Conservation (phyloP, 2,113 vertebrate genomes). For the Pipa parva region DNA sequence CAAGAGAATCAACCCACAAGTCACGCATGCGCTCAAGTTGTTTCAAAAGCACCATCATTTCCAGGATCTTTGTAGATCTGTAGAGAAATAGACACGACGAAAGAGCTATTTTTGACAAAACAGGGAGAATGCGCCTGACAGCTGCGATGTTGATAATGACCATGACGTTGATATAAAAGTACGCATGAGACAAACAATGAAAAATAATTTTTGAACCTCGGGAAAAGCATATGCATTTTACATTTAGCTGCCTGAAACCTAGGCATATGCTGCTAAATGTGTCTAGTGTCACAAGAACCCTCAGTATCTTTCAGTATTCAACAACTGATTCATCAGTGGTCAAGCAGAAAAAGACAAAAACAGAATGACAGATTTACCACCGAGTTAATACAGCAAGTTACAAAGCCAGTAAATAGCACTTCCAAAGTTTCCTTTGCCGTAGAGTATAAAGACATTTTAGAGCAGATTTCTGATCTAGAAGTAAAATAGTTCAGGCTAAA, state of each 20-base stretch:
- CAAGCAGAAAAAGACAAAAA: constrained; percentile 33
- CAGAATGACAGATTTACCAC: constrained; percentile 39
- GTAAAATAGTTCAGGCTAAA: not conserved
- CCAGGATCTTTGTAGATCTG: not conserved
- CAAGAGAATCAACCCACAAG: not conserved
- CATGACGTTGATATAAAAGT: constrained; percentile 8
- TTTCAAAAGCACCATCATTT: not conserved
- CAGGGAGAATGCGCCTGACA: not conserved
- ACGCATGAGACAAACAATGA: constrained; percentile 14
- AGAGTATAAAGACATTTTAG: constrained; percentile 20
- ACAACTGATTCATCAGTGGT: constrained; percentile 39
- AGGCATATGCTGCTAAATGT: constrained; percentile 29
- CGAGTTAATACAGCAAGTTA: constrained; percentile 21
- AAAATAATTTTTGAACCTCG: constrained; percentile 13
- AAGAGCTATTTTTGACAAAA: not conserved
- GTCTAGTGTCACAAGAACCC: constrained; percentile 30
- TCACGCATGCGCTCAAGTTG: not conserved
- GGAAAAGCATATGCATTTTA: constrained; percentile 22
- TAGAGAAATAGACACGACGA: not conserved
- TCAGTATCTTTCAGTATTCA: constrained; percentile 20
- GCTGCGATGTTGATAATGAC: constrained; percentile 16
- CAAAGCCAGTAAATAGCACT: constrained; percentile 36
- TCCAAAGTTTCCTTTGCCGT: constrained; percentile 23
- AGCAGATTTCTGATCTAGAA: constrained; percentile 10
- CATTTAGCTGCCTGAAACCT: constrained; percentile 25